Evolutionary conservation across 2,888 invertebrate genomes (phyloP), one percentile per base, ranked within the genome.

Genomic region (Adineta ricciae): DNA sequence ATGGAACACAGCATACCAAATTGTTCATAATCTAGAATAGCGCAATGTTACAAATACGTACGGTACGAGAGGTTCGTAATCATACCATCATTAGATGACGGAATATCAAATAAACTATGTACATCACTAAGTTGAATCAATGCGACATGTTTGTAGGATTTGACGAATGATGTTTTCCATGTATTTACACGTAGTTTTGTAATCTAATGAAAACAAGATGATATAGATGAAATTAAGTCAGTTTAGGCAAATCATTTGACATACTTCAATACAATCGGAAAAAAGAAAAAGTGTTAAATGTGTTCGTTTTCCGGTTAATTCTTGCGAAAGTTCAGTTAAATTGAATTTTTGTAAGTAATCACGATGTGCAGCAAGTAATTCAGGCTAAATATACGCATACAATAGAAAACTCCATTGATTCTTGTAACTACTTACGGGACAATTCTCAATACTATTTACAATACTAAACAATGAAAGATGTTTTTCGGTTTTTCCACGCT

Each of bases 381-480:
- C 83, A 24, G 85, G 49, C 83, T 83, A 46, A 24, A 49, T 27
- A 82, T n/a, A 46, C 11, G 11, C 11, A 11, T 50, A 5, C 8
- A 46, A 50, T n/a, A 41, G 36, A 82, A 11, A 2, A 83, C 16
- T 64, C 2, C n/a, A 49, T 16, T 73, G 4, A 78, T 24, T 24
- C 19, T 24, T 41, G 14, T 9, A 16, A 50, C 19, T 14, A 91
- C 92, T 92, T 90, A 95, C 95, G 87, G 98, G 97, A 91, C 97
- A 97, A 90, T 96, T 95, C 90, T 98, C 97, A 89, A 99, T 98
- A 90, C 97, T 97, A 90, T 97, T 96, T 91, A 97, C 95, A 87
- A 97, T 96, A 92, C 96, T 96, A 91, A 98, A 97, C 93, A 98
- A 94, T 88, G 94, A 95, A 90, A 96, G 93, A 91, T 96, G 95